Percentiles rank a stretch among this genome's conserved stretches.
These are phyloP conservation scores for Pteronotus mesoamericanus DNA, from an alignment of 2,797 vertebrate genomes.

Conservation along the genomic window DNA sequence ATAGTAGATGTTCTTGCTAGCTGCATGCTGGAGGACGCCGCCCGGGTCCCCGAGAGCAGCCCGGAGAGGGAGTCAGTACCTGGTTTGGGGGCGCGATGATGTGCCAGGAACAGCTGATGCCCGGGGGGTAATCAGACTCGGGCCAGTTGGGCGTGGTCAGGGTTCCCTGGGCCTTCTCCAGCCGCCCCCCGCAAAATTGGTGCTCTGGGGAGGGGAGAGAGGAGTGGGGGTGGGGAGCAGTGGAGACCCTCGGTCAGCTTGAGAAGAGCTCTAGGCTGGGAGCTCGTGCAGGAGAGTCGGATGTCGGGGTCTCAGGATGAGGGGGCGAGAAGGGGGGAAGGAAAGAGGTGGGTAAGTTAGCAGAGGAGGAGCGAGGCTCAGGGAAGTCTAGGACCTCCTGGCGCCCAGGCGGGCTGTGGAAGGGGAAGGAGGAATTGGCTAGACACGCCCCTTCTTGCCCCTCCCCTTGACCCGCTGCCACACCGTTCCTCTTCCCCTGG, in stretches of 20 bases:
- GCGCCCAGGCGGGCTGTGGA: background rate
- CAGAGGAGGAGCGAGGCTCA: background rate
- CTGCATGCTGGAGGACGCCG: background rate
- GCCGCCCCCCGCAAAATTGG: constrained; percentile 90
- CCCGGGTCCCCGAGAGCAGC: background rate
- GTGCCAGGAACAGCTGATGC: constrained; percentile 94
- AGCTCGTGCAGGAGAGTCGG: background rate
- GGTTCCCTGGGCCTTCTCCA: constrained; percentile 91
- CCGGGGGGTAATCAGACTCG: constrained; percentile 89
- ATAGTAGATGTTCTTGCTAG: background rate
- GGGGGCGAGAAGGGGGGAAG: background rate
- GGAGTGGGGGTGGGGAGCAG: constrained; percentile 2
- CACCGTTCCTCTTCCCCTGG: constrained; percentile 59
- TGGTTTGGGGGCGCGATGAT: constrained; percentile 88
- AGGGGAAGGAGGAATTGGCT: constrained; percentile 4
- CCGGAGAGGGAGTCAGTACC: constrained; percentile 77
- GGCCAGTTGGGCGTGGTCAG: constrained; percentile 94
- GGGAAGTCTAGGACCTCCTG: background rate
- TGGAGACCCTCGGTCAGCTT: constrained; percentile 56
- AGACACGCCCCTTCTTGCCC: constrained; percentile 43
- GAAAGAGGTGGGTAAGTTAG: constrained; percentile 19
- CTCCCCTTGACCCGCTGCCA: constrained; percentile 53
- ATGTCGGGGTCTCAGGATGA: constrained; percentile 26
- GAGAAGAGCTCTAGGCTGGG: background rate
- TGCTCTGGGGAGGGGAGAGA: constrained; percentile 80